Conservation (phyloP, 2,113 vertebrate species). For the Tragelaphus buxtoni region DNA sequence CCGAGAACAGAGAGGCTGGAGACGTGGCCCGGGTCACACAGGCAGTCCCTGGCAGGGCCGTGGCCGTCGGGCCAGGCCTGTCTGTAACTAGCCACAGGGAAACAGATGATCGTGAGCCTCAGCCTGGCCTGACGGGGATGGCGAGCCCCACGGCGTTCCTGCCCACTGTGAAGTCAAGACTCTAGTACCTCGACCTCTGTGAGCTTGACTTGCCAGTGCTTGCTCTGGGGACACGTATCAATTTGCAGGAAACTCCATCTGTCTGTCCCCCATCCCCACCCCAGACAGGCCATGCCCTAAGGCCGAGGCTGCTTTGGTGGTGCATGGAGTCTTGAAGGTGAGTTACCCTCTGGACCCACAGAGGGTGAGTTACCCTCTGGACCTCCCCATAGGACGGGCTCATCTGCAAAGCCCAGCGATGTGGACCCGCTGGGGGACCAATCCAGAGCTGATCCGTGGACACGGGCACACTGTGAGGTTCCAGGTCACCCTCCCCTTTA, state of each 20-base stretch:
- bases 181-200: background rate
- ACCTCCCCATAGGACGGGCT: fast-evolving
- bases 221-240: background rate
- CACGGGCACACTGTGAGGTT: fast-evolving
- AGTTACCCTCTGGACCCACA: background rate
- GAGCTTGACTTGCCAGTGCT: background rate
- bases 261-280: fast-evolving
- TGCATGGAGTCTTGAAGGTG: background rate
- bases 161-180: background rate
- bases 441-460: background rate
- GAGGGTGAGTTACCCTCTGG: background rate
- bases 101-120: too few relatives aligned
- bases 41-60: background rate
- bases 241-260: too few relatives aligned
- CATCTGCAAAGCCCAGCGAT: background rate
- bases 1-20: background rate
- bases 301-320: too few relatives aligned
- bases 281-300: background rate
- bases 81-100: background rate
- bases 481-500: background rate
- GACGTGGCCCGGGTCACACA: background rate
- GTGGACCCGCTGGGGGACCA: background rate
- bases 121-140: background rate
- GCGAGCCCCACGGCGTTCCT: fast-evolving
- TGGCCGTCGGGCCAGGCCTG: background rate